A percentile compares a stretch with the other conserved stretches of the same genome.
phyloP scores from a whole-genome alignment of 1,140 invertebrate genomes.

The Orchestia grillus region DNA sequence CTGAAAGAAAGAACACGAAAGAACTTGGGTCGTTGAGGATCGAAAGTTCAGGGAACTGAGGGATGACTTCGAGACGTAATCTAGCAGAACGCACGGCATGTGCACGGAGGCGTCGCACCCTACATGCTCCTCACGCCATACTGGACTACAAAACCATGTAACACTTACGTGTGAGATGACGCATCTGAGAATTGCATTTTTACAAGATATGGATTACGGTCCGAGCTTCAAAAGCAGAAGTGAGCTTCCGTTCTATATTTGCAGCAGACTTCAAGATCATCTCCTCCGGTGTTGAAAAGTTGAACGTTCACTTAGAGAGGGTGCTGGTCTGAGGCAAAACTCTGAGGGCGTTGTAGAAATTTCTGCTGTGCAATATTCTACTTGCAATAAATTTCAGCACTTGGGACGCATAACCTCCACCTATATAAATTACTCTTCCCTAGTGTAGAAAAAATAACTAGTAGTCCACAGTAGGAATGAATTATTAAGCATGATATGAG shows the following conservation, averaged over 20 bases:
- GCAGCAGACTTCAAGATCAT: too few relatives aligned
- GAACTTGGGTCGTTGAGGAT: too few relatives aligned
- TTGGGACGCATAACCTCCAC: neutral
- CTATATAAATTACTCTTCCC: neutral
- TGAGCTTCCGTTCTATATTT: neutral
- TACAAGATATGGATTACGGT: neutral
- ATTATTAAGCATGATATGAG: neutral
- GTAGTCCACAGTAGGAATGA: neutral
- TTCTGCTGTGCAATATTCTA: neutral
- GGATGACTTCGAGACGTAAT: too few relatives aligned
- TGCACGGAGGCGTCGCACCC: too few relatives aligned
- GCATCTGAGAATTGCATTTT: neutral
- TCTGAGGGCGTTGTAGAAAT: neutral
- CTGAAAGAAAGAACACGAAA: too few relatives aligned
- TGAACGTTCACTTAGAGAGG: neutral
- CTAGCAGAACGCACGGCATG: too few relatives aligned
- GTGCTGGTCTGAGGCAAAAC: neutral
- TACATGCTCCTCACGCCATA: too few relatives aligned
- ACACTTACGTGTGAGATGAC: neutral
- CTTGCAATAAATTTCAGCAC: neutral
- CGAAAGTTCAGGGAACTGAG: too few relatives aligned
- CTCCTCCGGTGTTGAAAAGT: neutral
- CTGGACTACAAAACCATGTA: too few relatives aligned
- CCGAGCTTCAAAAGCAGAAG: neutral
- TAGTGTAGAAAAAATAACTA: neutral